phyloP scores from a whole-genome alignment of 2,113 vertebrate genomes.

The Lepidothrix coronata region DNA sequence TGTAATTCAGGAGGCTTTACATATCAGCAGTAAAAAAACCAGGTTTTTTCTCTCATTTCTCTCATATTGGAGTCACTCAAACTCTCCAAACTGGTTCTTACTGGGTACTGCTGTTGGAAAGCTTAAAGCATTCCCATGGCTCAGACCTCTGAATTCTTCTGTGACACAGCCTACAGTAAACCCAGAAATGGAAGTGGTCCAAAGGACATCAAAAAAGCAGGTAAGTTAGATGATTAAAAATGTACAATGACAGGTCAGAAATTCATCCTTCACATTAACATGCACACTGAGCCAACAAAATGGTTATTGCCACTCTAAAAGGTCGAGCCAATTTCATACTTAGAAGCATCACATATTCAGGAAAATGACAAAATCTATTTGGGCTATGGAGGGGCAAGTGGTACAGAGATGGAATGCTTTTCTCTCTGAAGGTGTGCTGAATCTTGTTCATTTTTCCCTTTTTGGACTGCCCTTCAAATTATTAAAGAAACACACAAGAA shows the following conservation, averaged over 20 bases:
- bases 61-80: background rate
- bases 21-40: background rate
- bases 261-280: background rate
- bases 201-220: background rate
- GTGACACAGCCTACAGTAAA: background rate
- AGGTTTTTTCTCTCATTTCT: background rate
- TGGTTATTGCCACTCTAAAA: background rate
- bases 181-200: rapidly evolving
- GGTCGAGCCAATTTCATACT: background rate
- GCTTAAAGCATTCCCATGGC: background rate
- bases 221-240: background rate
- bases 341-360: background rate
- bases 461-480: background rate
- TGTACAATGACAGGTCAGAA: background rate
- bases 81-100: background rate
- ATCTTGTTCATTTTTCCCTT: background rate
- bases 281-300: background rate
- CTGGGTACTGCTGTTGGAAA: background rate
- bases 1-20: background rate
- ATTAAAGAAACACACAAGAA: background rate
- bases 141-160: background rate
- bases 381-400: background rate
- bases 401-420: background rate
- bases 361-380: background rate
- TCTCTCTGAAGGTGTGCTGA: background rate